phyloP scores from a whole-genome alignment of 2,113 vertebrate species.

The Dromaius novaehollandiae region DNA sequence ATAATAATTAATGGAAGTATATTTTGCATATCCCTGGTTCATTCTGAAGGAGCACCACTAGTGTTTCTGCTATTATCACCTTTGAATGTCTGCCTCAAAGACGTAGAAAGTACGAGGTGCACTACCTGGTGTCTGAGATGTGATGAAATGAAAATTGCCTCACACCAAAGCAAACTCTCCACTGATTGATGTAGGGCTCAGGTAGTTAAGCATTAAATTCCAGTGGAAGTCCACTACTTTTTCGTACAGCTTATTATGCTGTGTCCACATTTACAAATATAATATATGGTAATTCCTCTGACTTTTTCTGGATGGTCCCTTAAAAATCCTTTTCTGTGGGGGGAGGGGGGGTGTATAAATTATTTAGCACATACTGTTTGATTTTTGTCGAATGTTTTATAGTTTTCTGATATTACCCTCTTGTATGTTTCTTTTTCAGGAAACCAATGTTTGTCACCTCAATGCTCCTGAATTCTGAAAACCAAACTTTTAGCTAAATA shows the following conservation, averaged over 20 bases:
- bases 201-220: neutral
- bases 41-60: neutral
- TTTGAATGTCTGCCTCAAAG: neutral
- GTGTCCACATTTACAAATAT: neutral
- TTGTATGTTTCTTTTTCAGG: neutral
- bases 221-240: neutral
- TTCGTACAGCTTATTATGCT: neutral
- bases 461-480: neutral
- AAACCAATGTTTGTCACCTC: neutral
- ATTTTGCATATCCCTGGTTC: neutral
- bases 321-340: neutral
- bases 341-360: neutral
- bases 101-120: neutral
- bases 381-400: neutral
- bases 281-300: neutral
- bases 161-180: neutral
- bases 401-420: neutral
- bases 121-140: neutral
- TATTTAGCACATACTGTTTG: neutral
- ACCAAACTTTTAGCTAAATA: neutral
- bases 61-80: neutral
- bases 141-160: neutral
- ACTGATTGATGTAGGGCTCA: neutral
- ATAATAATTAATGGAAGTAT: neutral
- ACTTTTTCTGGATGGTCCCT: neutral